Conservation (phyloP, 2,113 vertebrate species). For the Spheniscus mendiculus region DNA sequence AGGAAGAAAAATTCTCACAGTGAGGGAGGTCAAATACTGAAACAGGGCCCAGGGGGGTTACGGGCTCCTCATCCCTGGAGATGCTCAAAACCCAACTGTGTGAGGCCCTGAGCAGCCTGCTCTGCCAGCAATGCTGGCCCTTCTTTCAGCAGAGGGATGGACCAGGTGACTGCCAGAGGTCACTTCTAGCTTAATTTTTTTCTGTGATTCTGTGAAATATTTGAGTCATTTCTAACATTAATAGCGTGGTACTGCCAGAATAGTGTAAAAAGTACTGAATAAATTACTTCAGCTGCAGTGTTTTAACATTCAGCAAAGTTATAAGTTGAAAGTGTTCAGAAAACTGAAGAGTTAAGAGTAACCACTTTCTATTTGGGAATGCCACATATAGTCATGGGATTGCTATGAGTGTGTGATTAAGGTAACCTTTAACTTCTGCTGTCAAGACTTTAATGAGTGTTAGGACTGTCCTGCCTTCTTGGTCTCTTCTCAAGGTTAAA, state of each 20-base stretch:
- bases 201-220: not conserved
- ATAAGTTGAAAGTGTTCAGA: not conserved
- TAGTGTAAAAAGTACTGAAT: not conserved
- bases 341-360: not conserved
- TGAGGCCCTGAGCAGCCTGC: not conserved
- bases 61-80: not conserved
- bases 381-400: fast-evolving
- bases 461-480: not conserved
- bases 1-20: not conserved
- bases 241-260: not conserved
- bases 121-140: not conserved
- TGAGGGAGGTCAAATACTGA: not conserved
- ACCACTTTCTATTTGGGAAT: not conserved
- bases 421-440: not conserved
- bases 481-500: not conserved
- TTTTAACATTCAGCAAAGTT: not conserved
- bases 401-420: not conserved
- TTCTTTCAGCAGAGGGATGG: not conserved
- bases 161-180: not conserved
- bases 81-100: fast-evolving
- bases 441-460: not conserved
- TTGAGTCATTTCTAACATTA: fast-evolving
- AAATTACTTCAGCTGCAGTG: not conserved
- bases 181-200: not conserved
- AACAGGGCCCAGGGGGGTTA: not conserved